Base-by-base conservation (phyloP, 2,888 invertebrate genomes). In the Mellilla xanthometata region DNA sequence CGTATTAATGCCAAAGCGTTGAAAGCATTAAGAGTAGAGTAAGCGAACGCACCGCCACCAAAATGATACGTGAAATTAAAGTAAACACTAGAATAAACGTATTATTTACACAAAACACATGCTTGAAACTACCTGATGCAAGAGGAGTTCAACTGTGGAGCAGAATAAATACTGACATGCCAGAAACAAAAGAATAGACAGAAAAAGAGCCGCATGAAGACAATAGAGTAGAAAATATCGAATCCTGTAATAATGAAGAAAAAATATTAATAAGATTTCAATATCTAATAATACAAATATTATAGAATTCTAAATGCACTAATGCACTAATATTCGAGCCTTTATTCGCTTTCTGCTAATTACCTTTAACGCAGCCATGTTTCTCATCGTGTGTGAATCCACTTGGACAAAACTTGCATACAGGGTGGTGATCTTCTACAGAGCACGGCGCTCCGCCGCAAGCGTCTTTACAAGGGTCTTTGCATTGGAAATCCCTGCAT, bases 341-440 rank as follows among this genome's bases (percentile, higher is more conserved):
- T 68, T 66, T 67, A 67, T 65, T 72, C 68, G 59, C 68, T 63
- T 62, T 38, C n/a, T 66, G 79, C 96, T 97, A 97, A 85, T 96
- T 97, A 97, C 97, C 97, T 97, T 96, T 96, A 91, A 95, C 94
- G 93, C 97, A 97, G 95, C 97, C 97, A 91, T 95, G 95, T 92
- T 94, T 94, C 81, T 95, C 93, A 91, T 97, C 96, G 87, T 95
- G 94, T 91, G 94, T 94, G 93, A 95, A 97, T 91, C 97, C 97
- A 88, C 93, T 93, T 78, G 97, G 96, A 92, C 97, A 97, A 93
- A 96, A 96, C 94, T 96, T 96, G 95, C 97, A 97, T 87, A 95
- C 94, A 68, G 97, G 95, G 91, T 95, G 96, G 92, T 97, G 97
- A 88, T 97, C 96, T 93, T 97, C 96, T 71, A 97, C 97, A 90